These are phyloP conservation scores for Nemapogon koenigi DNA, from an alignment of 2,888 invertebrate species.

Conservation along the genomic window DNA sequence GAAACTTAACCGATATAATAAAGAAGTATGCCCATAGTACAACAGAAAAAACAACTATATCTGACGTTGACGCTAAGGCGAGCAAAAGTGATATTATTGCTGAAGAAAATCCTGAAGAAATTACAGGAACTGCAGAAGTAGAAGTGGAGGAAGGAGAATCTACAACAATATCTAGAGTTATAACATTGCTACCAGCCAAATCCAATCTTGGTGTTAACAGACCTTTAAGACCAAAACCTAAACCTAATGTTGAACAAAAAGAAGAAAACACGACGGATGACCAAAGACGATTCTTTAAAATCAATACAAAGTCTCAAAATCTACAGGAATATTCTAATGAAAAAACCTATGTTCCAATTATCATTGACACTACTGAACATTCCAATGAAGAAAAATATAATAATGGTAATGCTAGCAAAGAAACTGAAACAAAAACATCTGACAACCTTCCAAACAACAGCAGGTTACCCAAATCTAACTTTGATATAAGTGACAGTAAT, in stretches of 20 bases:
- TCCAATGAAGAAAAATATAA: constrained; percentile 21
- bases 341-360: constrained; percentile 21
- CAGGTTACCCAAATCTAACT: constrained; percentile 45
- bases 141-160: constrained; percentile 19
- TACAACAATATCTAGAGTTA: constrained; percentile 41
- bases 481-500: constrained; percentile 28
- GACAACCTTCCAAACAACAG: constrained; percentile 28
- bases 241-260: constrained; percentile 38
- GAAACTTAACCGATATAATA: constrained; percentile 70
- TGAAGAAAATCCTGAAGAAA: constrained; percentile 27
- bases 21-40: constrained; percentile 66
- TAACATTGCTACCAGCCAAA: constrained; percentile 77
- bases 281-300: constrained; percentile 35
- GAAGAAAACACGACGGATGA: constrained; percentile 30
- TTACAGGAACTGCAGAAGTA: constrained; percentile 51
- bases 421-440: not conserved
- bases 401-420: not conserved
- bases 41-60: constrained; percentile 27
- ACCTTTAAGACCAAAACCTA: constrained; percentile 71
- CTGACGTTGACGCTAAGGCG: constrained; percentile 18
- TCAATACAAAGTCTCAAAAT: constrained; percentile 33
- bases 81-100: constrained; percentile 18
- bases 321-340: too few species aligned
- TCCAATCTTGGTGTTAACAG: constrained; percentile 80
- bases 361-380: constrained; percentile 22